phyloP scores from a whole-genome alignment of 2,888 invertebrate species.

The Exephanes ischioxanthus region DNA sequence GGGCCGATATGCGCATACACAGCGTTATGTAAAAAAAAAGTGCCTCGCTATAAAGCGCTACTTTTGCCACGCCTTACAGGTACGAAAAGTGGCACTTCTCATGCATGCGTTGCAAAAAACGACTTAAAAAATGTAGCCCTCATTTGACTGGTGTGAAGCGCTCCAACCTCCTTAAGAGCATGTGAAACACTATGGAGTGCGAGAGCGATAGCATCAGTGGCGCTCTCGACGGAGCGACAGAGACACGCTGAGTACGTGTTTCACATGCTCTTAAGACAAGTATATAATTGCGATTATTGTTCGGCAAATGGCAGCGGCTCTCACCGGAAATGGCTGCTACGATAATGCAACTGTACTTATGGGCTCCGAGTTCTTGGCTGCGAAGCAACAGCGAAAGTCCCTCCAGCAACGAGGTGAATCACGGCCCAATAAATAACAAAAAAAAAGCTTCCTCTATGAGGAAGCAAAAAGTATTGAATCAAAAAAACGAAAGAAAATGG shows the following conservation, averaged over 20 bases:
- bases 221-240: no score
- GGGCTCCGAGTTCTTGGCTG: constrained; percentile 91
- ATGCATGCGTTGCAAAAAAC: no score
- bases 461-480: neutral
- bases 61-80: no score
- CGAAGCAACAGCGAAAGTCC: constrained; percentile 86
- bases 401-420: constrained; percentile 87
- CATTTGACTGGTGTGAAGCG: no score
- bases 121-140: no score
- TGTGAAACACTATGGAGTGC: no score
- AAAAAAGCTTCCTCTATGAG: neutral
- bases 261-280: no score
- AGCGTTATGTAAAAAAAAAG: neutral
- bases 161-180: no score
- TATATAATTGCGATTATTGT: constrained; percentile 16
- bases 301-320: constrained; percentile 84
- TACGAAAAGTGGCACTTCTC: no score
- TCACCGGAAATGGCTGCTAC: constrained; percentile 91
- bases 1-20: neutral
- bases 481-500: constrained; percentile 26
- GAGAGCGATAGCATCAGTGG: no score
- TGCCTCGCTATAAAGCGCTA: no score
- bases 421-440: neutral
- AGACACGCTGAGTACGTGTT: no score
- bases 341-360: constrained; percentile 90